phyloP scores from a whole-genome alignment of 2,888 invertebrate species.

The Stenolophus ochropezus region DNA sequence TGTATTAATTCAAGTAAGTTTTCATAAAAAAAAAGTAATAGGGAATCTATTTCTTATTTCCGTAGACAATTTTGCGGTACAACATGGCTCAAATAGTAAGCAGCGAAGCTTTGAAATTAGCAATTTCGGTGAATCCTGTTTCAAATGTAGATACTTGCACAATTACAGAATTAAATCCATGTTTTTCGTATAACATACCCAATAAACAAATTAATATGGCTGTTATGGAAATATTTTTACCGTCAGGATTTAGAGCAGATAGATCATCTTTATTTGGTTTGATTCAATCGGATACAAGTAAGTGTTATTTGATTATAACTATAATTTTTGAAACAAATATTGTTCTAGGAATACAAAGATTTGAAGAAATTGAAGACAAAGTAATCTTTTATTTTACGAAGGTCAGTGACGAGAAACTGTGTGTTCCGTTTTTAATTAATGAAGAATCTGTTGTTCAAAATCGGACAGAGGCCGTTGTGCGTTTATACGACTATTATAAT shows the following conservation, averaged over 20 bases:
- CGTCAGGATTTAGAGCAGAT: conserved; percentile 80
- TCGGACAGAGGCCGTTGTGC: conserved; percentile 75
- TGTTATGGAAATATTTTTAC: conserved; percentile 78
- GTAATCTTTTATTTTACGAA: conserved; percentile 76
- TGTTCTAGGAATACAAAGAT: conserved; percentile 75
- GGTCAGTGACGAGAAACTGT: conserved; percentile 72
- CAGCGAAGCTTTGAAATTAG: conserved; percentile 75
- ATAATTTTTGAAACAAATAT: not conserved
- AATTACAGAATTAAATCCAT: conserved; percentile 71
- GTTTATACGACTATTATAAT: conserved; percentile 80
- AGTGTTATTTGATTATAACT: not conserved
- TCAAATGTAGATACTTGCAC: conserved; percentile 73
- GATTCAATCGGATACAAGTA: conserved; percentile 68
- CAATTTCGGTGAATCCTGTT: conserved; percentile 72
- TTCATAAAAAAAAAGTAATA: not conserved
- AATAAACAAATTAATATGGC: conserved; percentile 78
- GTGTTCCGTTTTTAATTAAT: conserved; percentile 73
- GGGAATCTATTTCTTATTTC: not conserved
- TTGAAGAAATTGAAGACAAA: conserved; percentile 74
- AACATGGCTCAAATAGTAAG: conserved; percentile 73
- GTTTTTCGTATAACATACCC: conserved; percentile 69
- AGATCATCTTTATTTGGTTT: conserved; percentile 76
- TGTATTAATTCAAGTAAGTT: conserved; percentile 75
- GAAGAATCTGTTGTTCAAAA: conserved; percentile 73
- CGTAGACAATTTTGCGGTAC: conserved; percentile 75